Evolutionary conservation across 2,888 invertebrate species (phyloP).

Genomic region (Polyommatus icarus): DNA sequence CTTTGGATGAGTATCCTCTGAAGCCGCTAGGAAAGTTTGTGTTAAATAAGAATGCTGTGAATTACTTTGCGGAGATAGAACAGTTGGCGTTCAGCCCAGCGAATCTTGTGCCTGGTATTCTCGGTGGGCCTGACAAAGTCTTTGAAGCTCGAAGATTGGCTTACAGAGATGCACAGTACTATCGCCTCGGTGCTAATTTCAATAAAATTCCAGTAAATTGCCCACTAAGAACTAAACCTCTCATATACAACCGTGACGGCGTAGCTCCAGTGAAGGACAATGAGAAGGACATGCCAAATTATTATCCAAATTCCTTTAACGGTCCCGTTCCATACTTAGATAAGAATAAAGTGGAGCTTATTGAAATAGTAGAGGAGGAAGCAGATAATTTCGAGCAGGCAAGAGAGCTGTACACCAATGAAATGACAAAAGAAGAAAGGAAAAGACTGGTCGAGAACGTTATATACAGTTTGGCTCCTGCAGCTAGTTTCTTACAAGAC

Average conservation of each 20-base stretch:
- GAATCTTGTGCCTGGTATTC: constrained; percentile 93
- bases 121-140: constrained; percentile 94
- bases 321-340: constrained; percentile 87
- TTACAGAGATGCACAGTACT: constrained; percentile 91
- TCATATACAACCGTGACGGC: constrained; percentile 94
- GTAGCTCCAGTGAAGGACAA: constrained; percentile 86
- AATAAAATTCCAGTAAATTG: constrained; percentile 96
- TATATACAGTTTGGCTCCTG: constrained; percentile 85
- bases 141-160: constrained; percentile 90
- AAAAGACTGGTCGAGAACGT: constrained; percentile 89
- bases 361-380: constrained; percentile 84
- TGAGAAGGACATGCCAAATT: constrained; percentile 93
- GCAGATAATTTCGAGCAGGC: constrained; percentile 94
- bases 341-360: constrained; percentile 74
- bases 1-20: constrained; percentile 87
- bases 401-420: constrained; percentile 87
- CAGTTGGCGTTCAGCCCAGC: constrained; percentile 93
- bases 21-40: constrained; percentile 90
- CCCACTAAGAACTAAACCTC: constrained; percentile 84
- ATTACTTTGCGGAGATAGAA: constrained; percentile 95
- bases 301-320: constrained; percentile 95
- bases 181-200: constrained; percentile 93
- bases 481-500: constrained; percentile 80
- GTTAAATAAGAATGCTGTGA: constrained; percentile 91
- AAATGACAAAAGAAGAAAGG: constrained; percentile 85